Evolutionary conservation across 2,888 invertebrate genomes (phyloP), one percentile per base, ranked within the genome.

Genomic region (Liopterus haemorrhoidalis): DNA sequence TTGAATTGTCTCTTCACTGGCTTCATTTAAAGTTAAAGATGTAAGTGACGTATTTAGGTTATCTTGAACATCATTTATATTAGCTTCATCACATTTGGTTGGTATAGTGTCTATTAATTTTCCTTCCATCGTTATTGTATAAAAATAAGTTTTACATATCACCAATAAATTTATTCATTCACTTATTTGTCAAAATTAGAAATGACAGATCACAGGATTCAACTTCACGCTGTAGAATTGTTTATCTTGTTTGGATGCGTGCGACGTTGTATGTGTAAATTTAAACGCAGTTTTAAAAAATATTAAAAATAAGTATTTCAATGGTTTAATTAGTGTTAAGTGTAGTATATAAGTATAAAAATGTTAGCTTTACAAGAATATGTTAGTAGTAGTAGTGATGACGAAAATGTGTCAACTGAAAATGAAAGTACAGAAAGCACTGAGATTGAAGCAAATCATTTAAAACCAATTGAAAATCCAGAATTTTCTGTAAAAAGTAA

Each of bases 281-380:
- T n/a, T n/a, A n/a, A n/a, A n/a, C n/a, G n/a, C n/a, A n/a, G n/a
- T n/a, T n/a, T n/a, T n/a, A n/a, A n/a, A n/a, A n/a, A n/a, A n/a
- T n/a, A n/a, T n/a, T n/a, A n/a, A n/a, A n/a, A n/a, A n/a, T n/a
- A n/a, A n/a, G n/a, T n/a, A n/a, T n/a, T n/a, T n/a, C n/a, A n/a
- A n/a, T n/a, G n/a, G n/a, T n/a, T n/a, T n/a, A n/a, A n/a, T n/a
- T n/a, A n/a, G n/a, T n/a, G n/a, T n/a, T n/a, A n/a, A n/a, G n/a
- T n/a, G n/a, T n/a, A n/a, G n/a, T n/a, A n/a, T 32, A 45, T 48
- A 18, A 24, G 30, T 33, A 46, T 45, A 33, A 67, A 55, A 54
- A 88, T 89, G 85, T 66, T 85, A 47, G 79, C 81, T 24, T 69
- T 91, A 54, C 75, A 80, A 69, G 75, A 78, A 52, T 91, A 91